Base-by-base conservation (phyloP, 2,797 vertebrate genomes). In the Squalus acanthias region DNA sequence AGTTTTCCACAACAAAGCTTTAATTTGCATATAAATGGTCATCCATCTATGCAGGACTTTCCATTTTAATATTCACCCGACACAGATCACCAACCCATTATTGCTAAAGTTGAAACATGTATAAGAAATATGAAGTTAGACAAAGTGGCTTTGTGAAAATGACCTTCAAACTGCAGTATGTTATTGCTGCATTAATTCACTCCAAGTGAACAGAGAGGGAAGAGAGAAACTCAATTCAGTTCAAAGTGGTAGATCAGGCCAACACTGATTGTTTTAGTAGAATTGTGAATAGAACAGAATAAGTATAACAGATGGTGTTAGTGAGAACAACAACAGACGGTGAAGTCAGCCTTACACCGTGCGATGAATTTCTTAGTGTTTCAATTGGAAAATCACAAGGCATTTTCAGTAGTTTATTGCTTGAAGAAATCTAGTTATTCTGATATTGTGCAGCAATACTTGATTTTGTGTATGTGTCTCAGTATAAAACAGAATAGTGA, bases 321-420 rank as follows among this genome's bases (percentile, higher is more conserved):
- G 69, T 53, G 46, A 57, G 91, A 93, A 93, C 24, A 65, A 93
- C 24, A 65, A 91, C 91, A 93, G 63, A 69, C n/a, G 17, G 89
- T 63, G 89, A 92, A 92, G 89, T 65, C 89, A 92, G 15, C 89
- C 60, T 93, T 65, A 93, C 63, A 93, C n/a, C 33, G 17, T 67
- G 63, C 39, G 65, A 67, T 67, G 63, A 93, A 93, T 67, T 93
- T 39, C 33, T 93, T 93, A 67, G 60, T 93, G 91, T 93, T 67
- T 39, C 91, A 93, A 20, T 85, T 93, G n/a, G 91, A 69, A 93
- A 67, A 93, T n/a, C 17, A 67, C n/a, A 93, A 60, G 39, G 33
- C 6, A 39, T 67, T 93, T 67, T 67, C 65, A 39, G 33, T 93
- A 67, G 63, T 39, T 93, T 67, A 22, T 67, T 93, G 63, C 17